Conservation (phyloP, 92 coral and sea anemone genomes). For the Micromussa lordhowensis region DNA sequence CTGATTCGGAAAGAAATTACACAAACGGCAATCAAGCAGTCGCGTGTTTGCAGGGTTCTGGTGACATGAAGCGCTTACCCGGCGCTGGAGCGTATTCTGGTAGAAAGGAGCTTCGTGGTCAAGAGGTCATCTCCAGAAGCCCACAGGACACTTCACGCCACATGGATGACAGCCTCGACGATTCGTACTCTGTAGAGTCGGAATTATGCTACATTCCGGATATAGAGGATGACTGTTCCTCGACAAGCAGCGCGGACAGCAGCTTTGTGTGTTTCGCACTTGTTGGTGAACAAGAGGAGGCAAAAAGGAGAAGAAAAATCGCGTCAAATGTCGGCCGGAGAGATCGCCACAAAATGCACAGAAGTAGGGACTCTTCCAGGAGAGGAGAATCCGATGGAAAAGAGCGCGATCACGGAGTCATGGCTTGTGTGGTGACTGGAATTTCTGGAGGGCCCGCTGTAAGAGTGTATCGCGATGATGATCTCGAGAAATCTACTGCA, state of each 20-base stretch:
- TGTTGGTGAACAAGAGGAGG: slow-evolving; percentile 15
- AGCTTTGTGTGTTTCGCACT: slow-evolving; percentile 43
- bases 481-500: neutral
- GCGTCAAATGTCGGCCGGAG: neutral
- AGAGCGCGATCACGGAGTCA: slow-evolving; percentile 11
- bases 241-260: slow-evolving; percentile 50
- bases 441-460: slow-evolving; percentile 41
- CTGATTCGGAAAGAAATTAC: slow-evolving; percentile 10
- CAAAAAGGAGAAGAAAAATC: slow-evolving; percentile 16
- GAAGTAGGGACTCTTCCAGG: neutral
- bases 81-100: neutral
- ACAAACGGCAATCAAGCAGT: neutral
- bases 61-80: neutral
- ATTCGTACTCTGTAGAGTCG: slow-evolving; percentile 16
- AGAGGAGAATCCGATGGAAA: neutral
- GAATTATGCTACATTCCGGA: slow-evolving; percentile 25
- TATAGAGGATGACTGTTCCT: slow-evolving; percentile 43
- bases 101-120: neutral
- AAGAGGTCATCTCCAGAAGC: neutral
- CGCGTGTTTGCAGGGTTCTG: neutral
- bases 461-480: slow-evolving; percentile 30
- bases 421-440: slow-evolving; percentile 37
- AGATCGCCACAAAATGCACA: slow-evolving; percentile 10
- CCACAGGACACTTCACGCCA: slow-evolving; percentile 27
- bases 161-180: slow-evolving; percentile 14